Evolutionary conservation across 2,113 vertebrate genomes (phyloP).

Genomic region (Sus scrofa): DNA sequence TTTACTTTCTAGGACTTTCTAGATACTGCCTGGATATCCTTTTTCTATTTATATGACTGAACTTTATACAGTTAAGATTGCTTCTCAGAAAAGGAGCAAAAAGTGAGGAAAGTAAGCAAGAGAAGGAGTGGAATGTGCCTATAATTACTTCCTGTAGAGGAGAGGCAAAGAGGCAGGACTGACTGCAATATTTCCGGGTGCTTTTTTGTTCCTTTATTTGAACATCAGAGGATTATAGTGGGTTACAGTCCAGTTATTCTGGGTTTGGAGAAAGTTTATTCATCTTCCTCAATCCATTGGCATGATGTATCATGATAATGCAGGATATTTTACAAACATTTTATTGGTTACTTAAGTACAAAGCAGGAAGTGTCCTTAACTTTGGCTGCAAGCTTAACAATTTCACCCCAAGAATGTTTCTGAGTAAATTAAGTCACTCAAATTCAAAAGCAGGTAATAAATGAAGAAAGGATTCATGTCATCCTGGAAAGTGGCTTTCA

Average conservation of each 20-base stretch:
- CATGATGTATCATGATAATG: not conserved
- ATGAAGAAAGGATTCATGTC: not conserved
- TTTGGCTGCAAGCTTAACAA: not conserved
- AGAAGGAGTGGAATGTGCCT: not conserved
- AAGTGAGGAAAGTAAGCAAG: not conserved
- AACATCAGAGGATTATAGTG: not conserved
- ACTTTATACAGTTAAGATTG: not conserved
- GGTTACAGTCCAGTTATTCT: not conserved
- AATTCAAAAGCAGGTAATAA: not conserved
- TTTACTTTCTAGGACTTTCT: not conserved
- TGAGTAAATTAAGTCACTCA: conserved; percentile 22
- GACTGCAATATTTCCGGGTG: not conserved
- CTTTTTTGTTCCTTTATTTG: not conserved
- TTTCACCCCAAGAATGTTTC: not conserved
- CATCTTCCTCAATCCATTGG: not conserved
- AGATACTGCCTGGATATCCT: not conserved
- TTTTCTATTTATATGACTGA: conserved; percentile 17
- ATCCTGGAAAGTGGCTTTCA: not conserved
- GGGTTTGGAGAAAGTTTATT: not conserved
- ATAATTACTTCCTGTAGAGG: conserved; percentile 19
- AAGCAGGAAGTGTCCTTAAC: not conserved
- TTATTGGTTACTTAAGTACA: not conserved
- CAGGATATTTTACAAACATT: not conserved
- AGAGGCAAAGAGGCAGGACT: not conserved
- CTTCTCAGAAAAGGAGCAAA: not conserved